Conservation (phyloP, 2,888 invertebrate genomes). For the Polymixis flavicincta region DNA sequence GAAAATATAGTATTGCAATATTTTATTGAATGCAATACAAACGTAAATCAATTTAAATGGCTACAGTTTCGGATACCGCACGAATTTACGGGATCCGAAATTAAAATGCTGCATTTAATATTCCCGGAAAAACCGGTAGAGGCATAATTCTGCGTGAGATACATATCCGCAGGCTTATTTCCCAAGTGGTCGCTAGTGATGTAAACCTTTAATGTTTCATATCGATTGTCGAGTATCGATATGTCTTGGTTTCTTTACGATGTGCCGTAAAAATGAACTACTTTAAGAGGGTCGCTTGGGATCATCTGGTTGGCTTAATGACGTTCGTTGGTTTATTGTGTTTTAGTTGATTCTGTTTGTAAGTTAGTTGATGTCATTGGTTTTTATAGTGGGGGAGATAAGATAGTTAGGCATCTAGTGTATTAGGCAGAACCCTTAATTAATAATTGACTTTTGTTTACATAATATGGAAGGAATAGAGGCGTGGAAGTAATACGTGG, state of each 20-base stretch:
- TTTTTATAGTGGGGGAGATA: conserved; percentile 6
- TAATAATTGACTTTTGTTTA: not conserved
- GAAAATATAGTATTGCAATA: not conserved
- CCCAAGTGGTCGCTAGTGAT: conserved; percentile 45
- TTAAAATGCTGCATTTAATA: conserved; percentile 8
- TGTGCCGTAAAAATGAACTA: conserved; percentile 56
- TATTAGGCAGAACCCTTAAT: not conserved
- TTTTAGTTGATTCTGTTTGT: conserved; percentile 11
- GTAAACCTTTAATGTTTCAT: conserved; percentile 28
- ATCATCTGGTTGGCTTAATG: conserved; percentile 25
- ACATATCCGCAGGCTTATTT: conserved; percentile 42
- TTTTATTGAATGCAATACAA: conserved; percentile 2
- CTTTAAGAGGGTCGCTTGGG: conserved; percentile 40
- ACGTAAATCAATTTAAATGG: conserved; percentile 9
- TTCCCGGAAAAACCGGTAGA: conserved; percentile 12
- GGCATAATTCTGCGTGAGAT: conserved; percentile 11
- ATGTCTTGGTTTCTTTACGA: conserved; percentile 32
- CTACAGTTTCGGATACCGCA: not conserved
- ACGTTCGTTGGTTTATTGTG: conserved; percentile 21
- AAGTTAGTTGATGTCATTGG: conserved; percentile 1
- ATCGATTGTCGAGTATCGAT: conserved; percentile 24
- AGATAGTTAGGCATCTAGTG: too few relatives aligned
- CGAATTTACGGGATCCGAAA: not conserved
- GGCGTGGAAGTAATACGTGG: too few relatives aligned
- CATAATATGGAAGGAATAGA: not conserved